A percentile compares a stretch with the other conserved stretches of the same genome.
phyloP scores from a whole-genome alignment of 1,140 invertebrate genomes.

The Drosophila watanabei region DNA sequence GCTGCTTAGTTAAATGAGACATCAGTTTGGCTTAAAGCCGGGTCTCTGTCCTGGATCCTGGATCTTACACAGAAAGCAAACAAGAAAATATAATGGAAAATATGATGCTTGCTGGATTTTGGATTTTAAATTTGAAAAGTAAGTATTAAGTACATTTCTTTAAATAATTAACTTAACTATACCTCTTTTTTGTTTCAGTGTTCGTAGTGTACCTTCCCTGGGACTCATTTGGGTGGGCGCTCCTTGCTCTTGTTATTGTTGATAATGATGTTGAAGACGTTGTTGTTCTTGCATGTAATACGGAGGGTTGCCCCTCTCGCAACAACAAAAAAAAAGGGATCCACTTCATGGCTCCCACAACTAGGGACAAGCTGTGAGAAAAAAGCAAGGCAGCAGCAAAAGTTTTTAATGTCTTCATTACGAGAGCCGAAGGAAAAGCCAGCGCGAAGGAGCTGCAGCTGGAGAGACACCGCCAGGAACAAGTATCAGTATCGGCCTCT shows the following conservation, averaged over 20 bases:
- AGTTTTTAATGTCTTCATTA: conserved; percentile 79
- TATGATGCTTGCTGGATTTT: background rate
- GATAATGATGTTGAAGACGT: conserved; percentile 74
- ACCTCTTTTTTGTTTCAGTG: background rate
- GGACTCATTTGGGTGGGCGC: conserved; percentile 63
- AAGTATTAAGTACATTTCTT: background rate
- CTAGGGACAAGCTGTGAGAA: conserved; percentile 39
- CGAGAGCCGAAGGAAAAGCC: conserved; percentile 24
- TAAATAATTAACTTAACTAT: background rate
- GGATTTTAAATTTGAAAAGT: no score
- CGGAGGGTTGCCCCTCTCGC: background rate
- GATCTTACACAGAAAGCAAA: background rate
- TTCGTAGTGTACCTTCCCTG: background rate
- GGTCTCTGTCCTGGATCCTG: conserved; percentile 5
- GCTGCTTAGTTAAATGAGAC: conserved; percentile 82
- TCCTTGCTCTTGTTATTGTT: conserved; percentile 78
- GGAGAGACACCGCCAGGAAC: background rate
- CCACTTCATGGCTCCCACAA: conserved; percentile 43
- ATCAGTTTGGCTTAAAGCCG: conserved; percentile 56
- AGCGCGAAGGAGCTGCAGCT: background rate
- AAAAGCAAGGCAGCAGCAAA: conserved; percentile 5
- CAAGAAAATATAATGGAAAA: background rate
- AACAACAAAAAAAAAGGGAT: background rate
- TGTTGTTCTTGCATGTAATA: conserved; percentile 77
- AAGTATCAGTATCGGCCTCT: conserved; percentile 22